phyloP scores from a whole-genome alignment of 2,888 invertebrate genomes.

The Rhopalosiphum nymphaeae region DNA sequence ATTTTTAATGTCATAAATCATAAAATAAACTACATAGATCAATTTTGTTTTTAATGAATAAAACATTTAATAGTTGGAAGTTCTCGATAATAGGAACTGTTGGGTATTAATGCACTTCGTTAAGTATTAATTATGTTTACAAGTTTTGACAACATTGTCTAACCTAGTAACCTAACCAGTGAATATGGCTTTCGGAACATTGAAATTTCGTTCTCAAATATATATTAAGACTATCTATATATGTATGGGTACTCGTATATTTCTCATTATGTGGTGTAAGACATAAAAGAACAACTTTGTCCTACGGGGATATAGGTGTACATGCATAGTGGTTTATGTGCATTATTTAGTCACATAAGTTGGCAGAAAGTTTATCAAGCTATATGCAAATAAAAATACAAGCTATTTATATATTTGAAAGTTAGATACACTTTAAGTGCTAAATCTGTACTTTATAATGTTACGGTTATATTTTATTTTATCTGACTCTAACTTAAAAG shows the following conservation, averaged over 20 bases:
- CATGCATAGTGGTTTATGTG: background rate
- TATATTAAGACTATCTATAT: background rate
- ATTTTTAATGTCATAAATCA: background rate
- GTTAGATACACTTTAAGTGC: background rate
- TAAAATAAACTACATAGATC: background rate
- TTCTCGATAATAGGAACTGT: background rate
- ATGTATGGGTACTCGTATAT: background rate
- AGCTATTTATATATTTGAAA: constrained; percentile 3
- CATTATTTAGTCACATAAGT: background rate
- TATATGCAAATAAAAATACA: background rate
- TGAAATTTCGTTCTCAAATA: constrained; percentile 1
- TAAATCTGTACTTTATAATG: background rate
- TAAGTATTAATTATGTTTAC: background rate
- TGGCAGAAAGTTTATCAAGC: background rate
- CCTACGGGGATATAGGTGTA: background rate
- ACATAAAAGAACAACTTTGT: background rate
- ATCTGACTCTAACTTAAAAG: background rate
- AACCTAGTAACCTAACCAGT: background rate
- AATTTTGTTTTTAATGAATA: background rate
- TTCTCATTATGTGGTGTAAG: background rate
- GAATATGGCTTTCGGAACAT: background rate
- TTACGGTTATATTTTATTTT: background rate
- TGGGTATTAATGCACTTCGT: background rate
- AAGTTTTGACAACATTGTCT: background rate
- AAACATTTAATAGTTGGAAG: background rate